These are phyloP conservation scores for Phengaris arion DNA, from an alignment of 2,888 invertebrate species.

Conservation along the genomic window DNA sequence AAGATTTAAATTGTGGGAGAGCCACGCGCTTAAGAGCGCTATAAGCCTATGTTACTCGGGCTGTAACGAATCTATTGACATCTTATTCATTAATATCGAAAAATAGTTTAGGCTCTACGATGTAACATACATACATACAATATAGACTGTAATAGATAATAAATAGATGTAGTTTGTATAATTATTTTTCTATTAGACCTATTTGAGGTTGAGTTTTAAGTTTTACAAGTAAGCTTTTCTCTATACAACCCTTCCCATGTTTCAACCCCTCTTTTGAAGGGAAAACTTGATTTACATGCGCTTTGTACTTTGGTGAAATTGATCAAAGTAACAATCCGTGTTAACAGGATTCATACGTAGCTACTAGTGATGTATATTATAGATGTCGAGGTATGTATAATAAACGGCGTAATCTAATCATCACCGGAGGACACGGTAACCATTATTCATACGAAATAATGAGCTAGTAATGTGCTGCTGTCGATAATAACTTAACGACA, in stretches of 20 bases:
- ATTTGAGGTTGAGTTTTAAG: neutral
- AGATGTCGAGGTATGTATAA: neutral
- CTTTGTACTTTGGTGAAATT: too few relatives aligned
- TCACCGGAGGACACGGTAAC: constrained; percentile 9
- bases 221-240: neutral
- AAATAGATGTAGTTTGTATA: neutral
- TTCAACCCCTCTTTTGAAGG: neutral
- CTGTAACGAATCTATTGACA: too few relatives aligned
- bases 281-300: too few relatives aligned
- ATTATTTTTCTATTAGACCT: neutral
- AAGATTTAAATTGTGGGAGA: too few relatives aligned
- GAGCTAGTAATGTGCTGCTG: neutral
- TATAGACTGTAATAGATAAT: too few relatives aligned
- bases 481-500: constrained; percentile 2
- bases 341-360: too few relatives aligned
- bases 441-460: constrained; percentile 14
- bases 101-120: too few relatives aligned
- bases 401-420: neutral
- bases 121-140: too few relatives aligned
- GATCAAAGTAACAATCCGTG: neutral
- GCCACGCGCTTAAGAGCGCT: too few relatives aligned
- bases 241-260: neutral
- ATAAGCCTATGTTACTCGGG: too few relatives aligned
- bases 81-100: too few relatives aligned
- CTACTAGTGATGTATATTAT: neutral